Evolutionary conservation across 2,797 vertebrate genomes (phyloP), one percentile per base, ranked within the genome.

Genomic region (Alauda arvensis): DNA sequence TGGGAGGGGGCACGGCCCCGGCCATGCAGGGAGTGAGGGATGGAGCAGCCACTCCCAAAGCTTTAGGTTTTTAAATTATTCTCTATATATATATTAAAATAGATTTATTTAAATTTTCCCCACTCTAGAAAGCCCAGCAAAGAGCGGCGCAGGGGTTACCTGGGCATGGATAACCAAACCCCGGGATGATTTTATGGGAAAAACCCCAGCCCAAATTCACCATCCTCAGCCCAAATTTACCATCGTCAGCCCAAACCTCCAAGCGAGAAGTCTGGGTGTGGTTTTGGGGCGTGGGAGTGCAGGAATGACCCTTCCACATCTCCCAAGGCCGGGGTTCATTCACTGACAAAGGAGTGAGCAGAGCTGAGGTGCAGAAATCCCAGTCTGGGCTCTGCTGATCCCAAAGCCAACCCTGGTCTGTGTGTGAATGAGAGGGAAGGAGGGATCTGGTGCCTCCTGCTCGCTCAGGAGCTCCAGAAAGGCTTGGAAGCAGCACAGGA

Each of bases 301-400:
- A n/a, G 48, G n/a, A 51, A 12, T 6, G 7, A 16, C 8, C 65
- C 49, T 42, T 31, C 14, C 53, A 3, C n/a, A n/a, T 63, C 60
- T 45, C 70, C 56, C 11, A 26, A 3, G n/a, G n/a, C n/a, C 0
- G 19, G 60, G 33, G 1, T 28, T 56, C n/a, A 1, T 7, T 16
- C 57, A 0, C 7, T 3, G 11, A 11, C 0, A 1, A 26, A 19
- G 51, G 39, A 23, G 12, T 0, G 28, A 57, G 59, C 1, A 13
- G 70, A 37, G 46, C n/a, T 0, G 5, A 34, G 74, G 26, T 3
- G 28, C 42, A 40, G 11, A 61, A 49, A 52, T 46, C 46, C 71
- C 65, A 21, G 7, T 3, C 68, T 3, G 48, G 33, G 80, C 48
- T 71, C 31, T 45, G 48, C 9, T 6, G 37, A 70, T 10, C 81